Evolutionary conservation across 2,888 invertebrate genomes (phyloP), one percentile per base, ranked within the genome.

Genomic region (Uropetala carovei): DNA sequence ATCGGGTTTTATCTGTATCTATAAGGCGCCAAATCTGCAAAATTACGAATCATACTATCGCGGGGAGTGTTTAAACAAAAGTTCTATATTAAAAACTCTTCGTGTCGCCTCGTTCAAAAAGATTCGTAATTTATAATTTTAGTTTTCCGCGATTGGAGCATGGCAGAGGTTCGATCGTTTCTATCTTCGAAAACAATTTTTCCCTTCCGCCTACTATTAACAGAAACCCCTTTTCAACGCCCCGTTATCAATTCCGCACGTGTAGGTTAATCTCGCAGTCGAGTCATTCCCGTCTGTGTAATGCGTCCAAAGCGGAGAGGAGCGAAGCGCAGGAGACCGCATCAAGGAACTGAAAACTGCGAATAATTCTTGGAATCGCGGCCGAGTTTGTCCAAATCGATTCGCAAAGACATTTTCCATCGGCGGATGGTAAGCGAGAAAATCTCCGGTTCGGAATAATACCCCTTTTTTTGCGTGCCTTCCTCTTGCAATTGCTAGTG

Each of bases 331-430:
- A 64, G 18, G 14, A 60, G 75, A 43, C 43, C 43, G 43, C 43
- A 43, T 43, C 43, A 43, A 43, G 43, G 43, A 43, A 3, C 43
- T 1, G 43, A 43, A 43, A 43, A 64, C 22, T 75, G 75, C 27
- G 75, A 43, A 5, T 43, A 43, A 27, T 75, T 75, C 75, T 75
- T 75, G 75, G 75, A 22, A 75, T 75, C 68, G 68, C 68, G 68
- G 16, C n/a, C 64, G 64, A n/a, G 68, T 43, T 43, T 43, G 43
- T 43, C 43, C 43, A 43, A 68, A 68, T 68, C 75, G 75, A 75
- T 75, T 75, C 75, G 75, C 22, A 68, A 68, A 68, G 68, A 68
- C 68, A 75, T 75, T 27, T 75, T 75, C 75, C 75, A 75, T 75
- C 75, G 75, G 22, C 22, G 27, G 27, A 27, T 27, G 22, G 75